phyloP scores from a whole-genome alignment of 2,113 vertebrate species.

The Cnemophilus loriae region DNA sequence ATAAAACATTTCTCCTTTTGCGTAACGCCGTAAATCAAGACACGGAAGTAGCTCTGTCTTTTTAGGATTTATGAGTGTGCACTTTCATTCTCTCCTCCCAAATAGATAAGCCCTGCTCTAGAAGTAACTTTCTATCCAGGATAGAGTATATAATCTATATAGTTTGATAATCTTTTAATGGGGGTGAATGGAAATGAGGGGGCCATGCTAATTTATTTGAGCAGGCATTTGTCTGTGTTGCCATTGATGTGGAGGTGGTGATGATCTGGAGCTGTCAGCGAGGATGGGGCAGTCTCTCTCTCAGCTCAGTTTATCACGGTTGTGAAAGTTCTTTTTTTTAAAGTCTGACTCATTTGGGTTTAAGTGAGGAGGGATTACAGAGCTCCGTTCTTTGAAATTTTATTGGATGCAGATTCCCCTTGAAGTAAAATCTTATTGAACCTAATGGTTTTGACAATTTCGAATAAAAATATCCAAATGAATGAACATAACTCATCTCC shows the following conservation, averaged over 20 bases:
- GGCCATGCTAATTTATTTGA: not conserved
- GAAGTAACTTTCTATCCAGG: not conserved
- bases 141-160: not conserved
- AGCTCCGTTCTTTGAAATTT: not conserved
- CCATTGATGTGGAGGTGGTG: not conserved
- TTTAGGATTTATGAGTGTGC: not conserved
- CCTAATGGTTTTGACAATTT: not conserved
- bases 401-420: not conserved
- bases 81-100: not conserved
- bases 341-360: not conserved
- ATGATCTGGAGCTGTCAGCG: not conserved
- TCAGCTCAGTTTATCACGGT: not conserved
- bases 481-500: not conserved
- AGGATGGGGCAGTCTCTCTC: not conserved
- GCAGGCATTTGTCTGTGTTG: not conserved
- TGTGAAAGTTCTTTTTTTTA: not conserved
- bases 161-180: not conserved
- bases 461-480: not conserved
- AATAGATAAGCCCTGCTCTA: not conserved
- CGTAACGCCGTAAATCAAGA: not conserved
- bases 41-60: not conserved
- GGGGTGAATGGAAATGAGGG: not conserved
- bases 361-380: not conserved
- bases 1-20: not conserved
- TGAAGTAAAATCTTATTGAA: not conserved